Evolutionary conservation across 2,888 invertebrate species (phyloP).

Genomic region (Zaprionus lineosus): DNA sequence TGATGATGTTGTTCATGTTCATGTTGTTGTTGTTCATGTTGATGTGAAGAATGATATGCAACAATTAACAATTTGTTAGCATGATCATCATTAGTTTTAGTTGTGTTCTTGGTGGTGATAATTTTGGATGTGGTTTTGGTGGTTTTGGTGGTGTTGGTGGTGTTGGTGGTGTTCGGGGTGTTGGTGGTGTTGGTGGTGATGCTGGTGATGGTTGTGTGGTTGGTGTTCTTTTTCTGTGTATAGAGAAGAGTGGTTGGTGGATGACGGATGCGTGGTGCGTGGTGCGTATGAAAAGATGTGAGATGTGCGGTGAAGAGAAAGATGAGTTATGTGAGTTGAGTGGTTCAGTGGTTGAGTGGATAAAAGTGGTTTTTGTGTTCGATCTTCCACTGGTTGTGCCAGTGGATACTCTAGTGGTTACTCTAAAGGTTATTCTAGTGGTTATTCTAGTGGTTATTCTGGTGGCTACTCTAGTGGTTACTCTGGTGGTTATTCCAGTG

Average conservation of each 20-base stretch:
- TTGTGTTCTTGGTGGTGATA: conserved; percentile 40
- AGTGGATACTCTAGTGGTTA: background rate
- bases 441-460: conserved; percentile 16
- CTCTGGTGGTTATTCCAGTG: conserved; percentile 14
- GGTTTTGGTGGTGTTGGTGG: conserved; percentile 31
- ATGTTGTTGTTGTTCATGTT: conserved; percentile 67
- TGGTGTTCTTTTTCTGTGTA: conserved; percentile 42
- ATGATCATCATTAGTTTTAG: conserved; percentile 72
- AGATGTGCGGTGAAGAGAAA: conserved; percentile 42
- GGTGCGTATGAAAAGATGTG: conserved; percentile 23
- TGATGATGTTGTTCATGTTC: conserved; percentile 38
- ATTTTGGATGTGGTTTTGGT: conserved; percentile 23
- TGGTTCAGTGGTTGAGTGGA: conserved; percentile 11
- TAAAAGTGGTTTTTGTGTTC: conserved; percentile 13
- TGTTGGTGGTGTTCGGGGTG: conserved; percentile 28
- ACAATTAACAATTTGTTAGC: conserved; percentile 79
- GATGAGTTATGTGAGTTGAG: conserved; percentile 41
- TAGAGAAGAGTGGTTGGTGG: conserved; percentile 8
- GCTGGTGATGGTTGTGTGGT: conserved; percentile 32
- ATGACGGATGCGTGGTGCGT: conserved; percentile 22
- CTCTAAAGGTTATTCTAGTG: conserved; percentile 14
- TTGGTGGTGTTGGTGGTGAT: conserved; percentile 19
- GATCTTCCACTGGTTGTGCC: conserved; percentile 11
- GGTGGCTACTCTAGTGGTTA: background rate
- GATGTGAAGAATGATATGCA: conserved; percentile 80